phyloP scores from a whole-genome alignment of 2,888 invertebrate genomes.

The Ephialtes manifestator region DNA sequence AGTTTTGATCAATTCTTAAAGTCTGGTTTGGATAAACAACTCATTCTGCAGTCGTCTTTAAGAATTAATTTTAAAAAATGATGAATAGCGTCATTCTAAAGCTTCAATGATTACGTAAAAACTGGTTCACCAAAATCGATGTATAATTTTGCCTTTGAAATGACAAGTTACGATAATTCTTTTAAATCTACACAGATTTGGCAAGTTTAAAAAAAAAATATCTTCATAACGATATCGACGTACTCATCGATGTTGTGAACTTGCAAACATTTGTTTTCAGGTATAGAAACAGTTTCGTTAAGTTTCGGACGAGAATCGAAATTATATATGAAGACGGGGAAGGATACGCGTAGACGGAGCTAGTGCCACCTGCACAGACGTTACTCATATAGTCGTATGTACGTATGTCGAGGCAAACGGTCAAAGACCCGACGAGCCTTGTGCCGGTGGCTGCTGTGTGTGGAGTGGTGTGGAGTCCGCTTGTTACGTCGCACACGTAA shows the following conservation, averaged over 20 bases:
- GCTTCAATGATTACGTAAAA: too few relatives aligned
- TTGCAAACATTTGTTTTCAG: neutral
- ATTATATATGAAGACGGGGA: neutral
- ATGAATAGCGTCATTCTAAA: too few relatives aligned
- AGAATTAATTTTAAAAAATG: too few relatives aligned
- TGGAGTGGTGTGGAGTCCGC: constrained; percentile 19
- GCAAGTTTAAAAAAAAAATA: too few relatives aligned
- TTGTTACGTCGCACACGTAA: constrained; percentile 27
- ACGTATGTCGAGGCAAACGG: constrained; percentile 63
- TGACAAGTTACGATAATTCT: too few relatives aligned
- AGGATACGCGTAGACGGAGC: neutral
- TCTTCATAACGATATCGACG: too few relatives aligned
- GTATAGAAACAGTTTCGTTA: neutral
- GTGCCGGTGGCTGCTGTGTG: constrained; percentile 15
- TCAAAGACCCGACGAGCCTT: constrained; percentile 69
- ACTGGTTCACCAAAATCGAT: too few relatives aligned
- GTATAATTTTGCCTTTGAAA: too few relatives aligned
- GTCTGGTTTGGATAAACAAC: too few relatives aligned
- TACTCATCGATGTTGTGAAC: neutral
- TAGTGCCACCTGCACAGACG: constrained; percentile 66
- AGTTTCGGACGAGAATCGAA: neutral
- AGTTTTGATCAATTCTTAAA: too few relatives aligned
- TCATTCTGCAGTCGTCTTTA: too few relatives aligned
- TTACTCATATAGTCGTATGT: constrained; percentile 40
- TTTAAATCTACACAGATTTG: too few relatives aligned